Conservation (phyloP, 2,888 invertebrate species). For the Abrostola triplasia region DNA sequence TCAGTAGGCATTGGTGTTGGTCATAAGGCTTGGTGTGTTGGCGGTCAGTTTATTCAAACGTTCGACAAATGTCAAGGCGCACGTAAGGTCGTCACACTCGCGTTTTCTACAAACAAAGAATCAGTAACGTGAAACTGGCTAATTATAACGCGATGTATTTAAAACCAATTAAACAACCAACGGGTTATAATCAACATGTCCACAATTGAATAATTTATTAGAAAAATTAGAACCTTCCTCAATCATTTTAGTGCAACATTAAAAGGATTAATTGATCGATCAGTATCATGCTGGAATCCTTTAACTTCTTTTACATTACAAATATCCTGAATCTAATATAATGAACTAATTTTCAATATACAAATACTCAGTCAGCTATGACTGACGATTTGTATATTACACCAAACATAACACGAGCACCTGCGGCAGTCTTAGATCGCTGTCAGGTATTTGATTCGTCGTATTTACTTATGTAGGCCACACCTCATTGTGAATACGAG, state of each 20-base stretch:
- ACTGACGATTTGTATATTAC: too few relatives aligned
- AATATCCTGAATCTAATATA: neutral
- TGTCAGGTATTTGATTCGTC: constrained; percentile 31
- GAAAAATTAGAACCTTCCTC: constrained; percentile 14
- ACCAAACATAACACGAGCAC: constrained; percentile 6
- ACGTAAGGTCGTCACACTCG: constrained; percentile 64
- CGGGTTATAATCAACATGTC: constrained; percentile 6
- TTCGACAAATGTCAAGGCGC: constrained; percentile 67
- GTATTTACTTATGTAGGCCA: constrained; percentile 48
- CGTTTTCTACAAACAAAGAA: constrained; percentile 63
- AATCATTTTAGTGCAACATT: constrained; percentile 15
- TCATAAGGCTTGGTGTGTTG: constrained; percentile 32
- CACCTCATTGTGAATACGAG: constrained; percentile 42
- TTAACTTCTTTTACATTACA: neutral
- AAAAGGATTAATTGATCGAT: neutral
- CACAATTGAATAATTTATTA: too few relatives aligned
- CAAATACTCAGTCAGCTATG: too few relatives aligned
- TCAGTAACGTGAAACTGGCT: constrained; percentile 45
- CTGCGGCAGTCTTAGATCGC: constrained; percentile 14
- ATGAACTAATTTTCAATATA: too few relatives aligned
- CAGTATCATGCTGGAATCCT: too few relatives aligned
- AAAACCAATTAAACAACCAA: constrained; percentile 37
- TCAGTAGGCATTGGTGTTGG: constrained; percentile 10
- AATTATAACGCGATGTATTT: constrained; percentile 46
- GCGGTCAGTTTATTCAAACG: constrained; percentile 48